Percentiles rank a stretch among this genome's conserved stretches.
These are phyloP conservation scores for Ariolimax columbianus DNA, from an alignment of 2,888 invertebrate genomes.

Conservation along the genomic window DNA sequence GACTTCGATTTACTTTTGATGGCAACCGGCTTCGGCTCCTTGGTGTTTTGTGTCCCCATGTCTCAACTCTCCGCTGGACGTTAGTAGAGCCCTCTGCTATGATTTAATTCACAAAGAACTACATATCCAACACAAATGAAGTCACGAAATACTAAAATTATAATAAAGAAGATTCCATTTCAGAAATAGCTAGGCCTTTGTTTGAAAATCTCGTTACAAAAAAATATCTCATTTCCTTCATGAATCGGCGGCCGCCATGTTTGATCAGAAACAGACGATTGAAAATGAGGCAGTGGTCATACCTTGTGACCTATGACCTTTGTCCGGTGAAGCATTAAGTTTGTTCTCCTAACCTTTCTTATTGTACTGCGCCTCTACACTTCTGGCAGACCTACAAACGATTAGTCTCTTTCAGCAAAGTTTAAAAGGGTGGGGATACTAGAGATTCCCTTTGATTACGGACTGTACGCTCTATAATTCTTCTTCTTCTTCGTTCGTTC, in stretches of 20 bases:
- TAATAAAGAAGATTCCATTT: background rate
- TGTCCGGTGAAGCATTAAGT: background rate
- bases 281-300: slow-evolving; percentile 9
- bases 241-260: slow-evolving; percentile 27
- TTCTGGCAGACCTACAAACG: too few species aligned
- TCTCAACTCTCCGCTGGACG: background rate
- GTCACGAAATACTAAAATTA: background rate
- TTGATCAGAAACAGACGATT: slow-evolving; percentile 6
- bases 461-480: too few species aligned
- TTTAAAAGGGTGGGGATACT: too few species aligned
- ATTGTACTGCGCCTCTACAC: too few species aligned
- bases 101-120: background rate
- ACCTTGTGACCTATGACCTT: background rate
- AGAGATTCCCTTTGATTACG: too few species aligned
- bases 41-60: slow-evolving; percentile 20
- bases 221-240: background rate
- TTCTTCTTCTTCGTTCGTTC: too few species aligned
- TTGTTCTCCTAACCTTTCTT: too few species aligned
- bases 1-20: background rate
- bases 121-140: background rate
- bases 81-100: background rate
- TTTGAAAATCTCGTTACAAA: background rate
- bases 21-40: background rate
- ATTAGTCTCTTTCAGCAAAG: too few species aligned
- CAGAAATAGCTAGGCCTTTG: background rate